Percentiles rank a stretch among this genome's conserved stretches.
These are phyloP conservation scores for Morus bassanus DNA, from an alignment of 2,797 vertebrate genomes.

Conservation along the genomic window DNA sequence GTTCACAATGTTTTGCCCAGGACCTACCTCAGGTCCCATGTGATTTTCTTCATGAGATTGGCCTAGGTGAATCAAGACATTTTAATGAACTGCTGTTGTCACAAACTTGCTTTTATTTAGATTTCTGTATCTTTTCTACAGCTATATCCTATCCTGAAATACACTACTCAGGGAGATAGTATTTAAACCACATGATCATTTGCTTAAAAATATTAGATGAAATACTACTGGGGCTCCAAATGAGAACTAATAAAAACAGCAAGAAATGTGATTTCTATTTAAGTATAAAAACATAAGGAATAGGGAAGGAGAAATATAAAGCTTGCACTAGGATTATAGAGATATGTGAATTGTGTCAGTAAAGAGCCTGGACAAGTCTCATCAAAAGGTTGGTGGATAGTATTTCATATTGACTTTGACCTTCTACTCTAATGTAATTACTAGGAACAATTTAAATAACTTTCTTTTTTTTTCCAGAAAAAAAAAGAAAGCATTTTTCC, in stretches of 20 bases:
- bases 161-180: neutral
- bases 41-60: rapidly evolving
- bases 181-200: neutral
- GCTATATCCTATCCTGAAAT: neutral
- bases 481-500: constrained; percentile 63
- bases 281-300: neutral
- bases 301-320: neutral
- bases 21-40: neutral
- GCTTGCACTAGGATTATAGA: neutral
- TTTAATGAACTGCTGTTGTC: neutral
- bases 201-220: neutral
- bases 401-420: constrained; percentile 81
- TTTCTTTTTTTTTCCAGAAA: constrained; percentile 56
- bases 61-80: neutral
- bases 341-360: constrained; percentile 30
- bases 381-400: constrained; percentile 68
- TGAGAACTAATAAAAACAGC: neutral
- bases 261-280: neutral
- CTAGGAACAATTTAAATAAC: constrained; percentile 85
- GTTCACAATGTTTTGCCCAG: neutral
- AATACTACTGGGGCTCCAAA: neutral
- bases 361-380: constrained; percentile 75
- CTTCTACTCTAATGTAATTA: constrained; percentile 84
- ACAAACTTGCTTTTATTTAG: neutral
- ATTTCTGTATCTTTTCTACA: neutral